Conservation (phyloP, 2,113 vertebrate genomes). For the Coregonus clupeaformis region DNA sequence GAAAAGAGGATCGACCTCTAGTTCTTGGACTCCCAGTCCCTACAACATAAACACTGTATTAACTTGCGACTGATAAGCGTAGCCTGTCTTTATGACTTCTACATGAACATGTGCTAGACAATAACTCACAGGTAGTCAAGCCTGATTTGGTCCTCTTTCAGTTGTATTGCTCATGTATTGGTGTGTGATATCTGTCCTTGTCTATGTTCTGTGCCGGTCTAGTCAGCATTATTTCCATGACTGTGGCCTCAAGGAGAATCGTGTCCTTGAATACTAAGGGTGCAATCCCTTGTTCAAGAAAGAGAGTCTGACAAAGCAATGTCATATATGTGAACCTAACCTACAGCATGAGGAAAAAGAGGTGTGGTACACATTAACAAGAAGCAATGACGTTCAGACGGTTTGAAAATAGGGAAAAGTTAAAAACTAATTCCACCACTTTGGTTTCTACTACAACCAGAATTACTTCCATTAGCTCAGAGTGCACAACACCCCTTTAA, state of each 20-base stretch:
- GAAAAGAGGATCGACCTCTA: slow-evolving; percentile 6
- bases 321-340: neutral
- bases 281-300: neutral
- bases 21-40: neutral
- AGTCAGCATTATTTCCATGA: neutral
- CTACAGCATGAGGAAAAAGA: slow-evolving; percentile 2
- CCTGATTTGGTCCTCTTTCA: slow-evolving; percentile 32
- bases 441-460: slow-evolving; percentile 4
- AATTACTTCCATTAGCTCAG: slow-evolving; percentile 7
- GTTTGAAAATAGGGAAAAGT: slow-evolving; percentile 1
- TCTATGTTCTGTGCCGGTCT: neutral
- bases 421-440: slow-evolving; percentile 7
- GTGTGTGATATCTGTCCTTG: neutral
- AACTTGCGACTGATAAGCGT: slow-evolving; percentile 10
- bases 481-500: slow-evolving; percentile 5
- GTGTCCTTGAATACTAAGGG: neutral
- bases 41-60: neutral
- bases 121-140: neutral
- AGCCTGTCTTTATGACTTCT: neutral
- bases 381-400: neutral
- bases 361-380: neutral
- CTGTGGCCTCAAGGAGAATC: neutral
- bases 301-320: neutral
- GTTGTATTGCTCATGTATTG: slow-evolving; percentile 2
- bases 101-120: neutral